Percentiles rank a stretch among this genome's conserved stretches.
Conservation (phyloP, 1,140 invertebrate genomes). For the Lepidurus couesii region DNA sequence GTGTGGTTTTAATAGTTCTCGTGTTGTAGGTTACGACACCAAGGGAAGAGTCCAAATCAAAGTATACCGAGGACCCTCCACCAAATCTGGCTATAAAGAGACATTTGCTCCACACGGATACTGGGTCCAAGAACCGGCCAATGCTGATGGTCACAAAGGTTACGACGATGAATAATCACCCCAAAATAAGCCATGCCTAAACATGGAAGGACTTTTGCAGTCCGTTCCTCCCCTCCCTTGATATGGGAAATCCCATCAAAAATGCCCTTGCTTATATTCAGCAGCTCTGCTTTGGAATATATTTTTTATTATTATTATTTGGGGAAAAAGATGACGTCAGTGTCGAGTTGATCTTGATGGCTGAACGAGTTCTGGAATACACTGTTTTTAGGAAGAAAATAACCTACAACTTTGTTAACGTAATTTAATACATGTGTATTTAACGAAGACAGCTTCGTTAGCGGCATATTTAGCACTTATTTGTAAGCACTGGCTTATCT, state of each 20-base stretch:
- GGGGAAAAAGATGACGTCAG: neutral
- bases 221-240: too few relatives aligned
- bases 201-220: neutral
- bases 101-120: neutral
- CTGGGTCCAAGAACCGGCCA: neutral
- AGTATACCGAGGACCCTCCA: constrained; percentile 1
- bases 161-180: neutral
- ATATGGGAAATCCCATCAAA: too few relatives aligned
- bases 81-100: constrained; percentile 5
- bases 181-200: neutral
- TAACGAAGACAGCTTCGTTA: too few relatives aligned
- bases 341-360: neutral
- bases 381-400: too few relatives aligned
- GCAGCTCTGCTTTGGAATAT: too few relatives aligned
- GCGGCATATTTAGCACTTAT: too few relatives aligned
- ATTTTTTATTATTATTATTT: too few relatives aligned
- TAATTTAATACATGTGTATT: too few relatives aligned
- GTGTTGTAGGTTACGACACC: neutral
- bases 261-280: too few relatives aligned
- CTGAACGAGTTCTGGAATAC: neutral
- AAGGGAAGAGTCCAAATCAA: neutral
- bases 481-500: too few relatives aligned
- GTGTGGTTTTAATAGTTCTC: neutral
- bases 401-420: too few relatives aligned
- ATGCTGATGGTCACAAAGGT: constrained; percentile 15